These are phyloP conservation scores for Dorcus parallelipipedus DNA, from an alignment of 2,888 invertebrate genomes.

Conservation along the genomic window DNA sequence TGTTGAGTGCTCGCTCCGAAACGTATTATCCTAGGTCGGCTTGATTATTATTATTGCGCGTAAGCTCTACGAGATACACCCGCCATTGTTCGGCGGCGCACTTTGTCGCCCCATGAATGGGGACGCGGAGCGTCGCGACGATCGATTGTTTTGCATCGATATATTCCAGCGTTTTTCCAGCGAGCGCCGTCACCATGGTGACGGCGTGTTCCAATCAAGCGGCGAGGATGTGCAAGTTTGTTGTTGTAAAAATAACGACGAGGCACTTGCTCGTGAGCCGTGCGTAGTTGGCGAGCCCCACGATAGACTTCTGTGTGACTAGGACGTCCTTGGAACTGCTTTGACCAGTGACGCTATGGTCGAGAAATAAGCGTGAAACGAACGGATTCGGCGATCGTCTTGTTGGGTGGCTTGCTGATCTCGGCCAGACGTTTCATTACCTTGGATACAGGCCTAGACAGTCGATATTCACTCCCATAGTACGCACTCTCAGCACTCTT, in stretches of 20 bases:
- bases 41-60: too few relatives aligned
- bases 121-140: too few relatives aligned
- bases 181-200: constrained; percentile 10
- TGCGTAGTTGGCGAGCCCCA: constrained; percentile 22
- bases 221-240: too few relatives aligned
- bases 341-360: background rate
- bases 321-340: constrained; percentile 7
- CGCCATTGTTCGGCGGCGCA: too few relatives aligned
- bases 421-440: constrained; percentile 15
- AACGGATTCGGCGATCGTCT: background rate
- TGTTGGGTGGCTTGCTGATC: constrained; percentile 5
- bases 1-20: constrained; percentile 19
- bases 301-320: constrained; percentile 15
- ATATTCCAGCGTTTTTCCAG: too few relatives aligned
- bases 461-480: constrained; percentile 11
- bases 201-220: constrained; percentile 9
- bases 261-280: too few relatives aligned
- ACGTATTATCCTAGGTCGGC: constrained; percentile 18
- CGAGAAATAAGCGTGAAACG: constrained; percentile 2
- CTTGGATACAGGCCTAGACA: constrained; percentile 6
- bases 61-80: too few relatives aligned
- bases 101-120: too few relatives aligned
- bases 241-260: too few relatives aligned
- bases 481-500: constrained; percentile 10
- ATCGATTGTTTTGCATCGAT: too few relatives aligned